Conservation (phyloP, 2,888 invertebrate genomes). For the Macaria notata region DNA sequence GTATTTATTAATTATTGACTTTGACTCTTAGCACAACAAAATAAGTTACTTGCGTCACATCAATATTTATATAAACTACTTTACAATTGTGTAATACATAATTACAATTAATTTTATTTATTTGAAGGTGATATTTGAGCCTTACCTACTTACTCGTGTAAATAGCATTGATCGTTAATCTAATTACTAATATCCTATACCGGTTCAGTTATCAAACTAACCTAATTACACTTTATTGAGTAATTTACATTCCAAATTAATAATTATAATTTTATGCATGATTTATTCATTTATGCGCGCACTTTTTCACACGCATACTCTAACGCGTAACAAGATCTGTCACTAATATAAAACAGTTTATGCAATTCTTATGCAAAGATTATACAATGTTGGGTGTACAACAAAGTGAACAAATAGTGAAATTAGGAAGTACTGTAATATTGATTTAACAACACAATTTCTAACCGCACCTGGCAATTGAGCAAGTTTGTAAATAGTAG, state of each 20-base stretch:
- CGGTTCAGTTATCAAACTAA: constrained; percentile 1
- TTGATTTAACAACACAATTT: constrained; percentile 19
- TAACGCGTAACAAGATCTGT: constrained; percentile 24
- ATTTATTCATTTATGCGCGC: constrained; percentile 20
- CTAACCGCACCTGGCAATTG: constrained; percentile 9
- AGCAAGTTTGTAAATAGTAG: too few relatives aligned
- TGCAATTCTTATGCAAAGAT: constrained; percentile 23
- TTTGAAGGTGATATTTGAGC: neutral
- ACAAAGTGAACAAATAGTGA: constrained; percentile 15
- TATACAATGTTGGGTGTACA: constrained; percentile 18
- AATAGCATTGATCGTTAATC: too few relatives aligned
- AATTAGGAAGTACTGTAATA: constrained; percentile 20
- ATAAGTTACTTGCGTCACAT: too few relatives aligned
- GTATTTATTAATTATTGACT: too few relatives aligned
- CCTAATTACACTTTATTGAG: constrained; percentile 14
- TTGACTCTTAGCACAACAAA: too few relatives aligned
- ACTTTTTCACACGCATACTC: constrained; percentile 16
- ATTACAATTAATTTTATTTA: too few relatives aligned
- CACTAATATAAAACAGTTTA: constrained; percentile 24
- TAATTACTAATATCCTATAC: constrained; percentile 16
- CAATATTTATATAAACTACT: too few relatives aligned
- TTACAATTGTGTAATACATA: too few relatives aligned
- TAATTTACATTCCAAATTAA: constrained; percentile 12
- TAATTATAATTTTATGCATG: constrained; percentile 11
- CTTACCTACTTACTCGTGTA: neutral